A percentile compares a stretch with the other conserved stretches of the same genome.
phyloP scores from a whole-genome alignment of 2,113 vertebrate species.

The Trochalopteron elliotii region DNA sequence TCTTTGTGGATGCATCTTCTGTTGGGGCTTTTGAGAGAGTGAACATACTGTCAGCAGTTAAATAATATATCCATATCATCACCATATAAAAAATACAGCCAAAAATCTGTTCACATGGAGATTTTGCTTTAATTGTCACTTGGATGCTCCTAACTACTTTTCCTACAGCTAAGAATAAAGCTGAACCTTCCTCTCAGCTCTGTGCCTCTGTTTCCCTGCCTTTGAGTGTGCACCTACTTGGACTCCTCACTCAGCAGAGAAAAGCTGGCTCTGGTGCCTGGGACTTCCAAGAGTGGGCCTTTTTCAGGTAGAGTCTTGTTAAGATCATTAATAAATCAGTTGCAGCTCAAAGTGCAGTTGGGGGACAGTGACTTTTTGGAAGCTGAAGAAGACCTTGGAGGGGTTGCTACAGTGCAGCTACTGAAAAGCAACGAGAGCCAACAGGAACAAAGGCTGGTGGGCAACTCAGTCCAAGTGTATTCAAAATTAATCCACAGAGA shows the following conservation, averaged over 20 bases:
- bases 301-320: not conserved
- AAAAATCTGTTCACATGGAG: not conserved
- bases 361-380: not conserved
- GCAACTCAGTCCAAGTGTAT: not conserved
- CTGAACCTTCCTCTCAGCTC: not conserved
- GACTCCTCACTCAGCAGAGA: not conserved
- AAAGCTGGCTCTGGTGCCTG: not conserved
- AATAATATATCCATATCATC: constrained; percentile 13
- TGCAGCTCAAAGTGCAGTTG: not conserved
- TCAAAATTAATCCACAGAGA: not conserved
- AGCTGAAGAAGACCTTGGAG: not conserved
- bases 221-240: not conserved
- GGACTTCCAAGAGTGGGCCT: not conserved
- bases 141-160: not conserved
- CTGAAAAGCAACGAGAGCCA: not conserved
- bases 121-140: not conserved
- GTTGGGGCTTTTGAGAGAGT: not conserved
- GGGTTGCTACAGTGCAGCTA: not conserved
- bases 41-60: constrained; percentile 30
- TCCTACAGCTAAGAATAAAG: not conserved
- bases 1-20: not conserved
- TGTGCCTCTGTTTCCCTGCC: not conserved
- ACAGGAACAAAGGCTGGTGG: not conserved
- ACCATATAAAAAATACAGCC: constrained; percentile 16
- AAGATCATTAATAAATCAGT: not conserved